A percentile compares a stretch with the other conserved stretches of the same genome.
phyloP scores from a whole-genome alignment of 2,797 vertebrate genomes.

The Corythornis leucogaster region DNA sequence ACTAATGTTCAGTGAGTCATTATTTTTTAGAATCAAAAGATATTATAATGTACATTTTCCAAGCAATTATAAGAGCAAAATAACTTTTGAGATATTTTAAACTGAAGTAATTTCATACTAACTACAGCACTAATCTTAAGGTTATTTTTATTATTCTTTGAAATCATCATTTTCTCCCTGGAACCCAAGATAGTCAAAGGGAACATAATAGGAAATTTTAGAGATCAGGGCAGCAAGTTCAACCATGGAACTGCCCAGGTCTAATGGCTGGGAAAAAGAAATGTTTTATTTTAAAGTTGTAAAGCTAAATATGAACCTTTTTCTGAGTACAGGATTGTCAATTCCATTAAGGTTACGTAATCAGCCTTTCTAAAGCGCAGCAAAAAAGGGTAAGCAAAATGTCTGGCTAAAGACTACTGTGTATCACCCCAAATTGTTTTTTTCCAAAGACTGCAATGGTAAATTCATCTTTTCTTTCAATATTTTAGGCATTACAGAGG shows the following conservation, averaged over 20 bases:
- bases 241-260: neutral
- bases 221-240: neutral
- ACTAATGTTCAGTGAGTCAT: neutral
- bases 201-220: neutral
- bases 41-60: neutral
- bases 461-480: neutral
- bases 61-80: neutral
- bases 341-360: neutral
- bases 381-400: neutral
- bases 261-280: neutral
- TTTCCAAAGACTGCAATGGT: neutral
- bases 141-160: neutral
- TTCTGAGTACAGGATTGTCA: neutral
- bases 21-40: neutral
- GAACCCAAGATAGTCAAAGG: neutral
- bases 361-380: neutral
- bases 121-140: neutral
- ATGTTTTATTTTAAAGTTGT: neutral
- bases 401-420: neutral
- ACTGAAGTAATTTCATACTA: neutral
- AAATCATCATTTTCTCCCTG: neutral
- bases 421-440: neutral
- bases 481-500: neutral
- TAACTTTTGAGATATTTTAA: neutral
- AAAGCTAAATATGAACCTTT: neutral